Conservation (phyloP, 2,888 invertebrate genomes). For the Lagria hirta region DNA sequence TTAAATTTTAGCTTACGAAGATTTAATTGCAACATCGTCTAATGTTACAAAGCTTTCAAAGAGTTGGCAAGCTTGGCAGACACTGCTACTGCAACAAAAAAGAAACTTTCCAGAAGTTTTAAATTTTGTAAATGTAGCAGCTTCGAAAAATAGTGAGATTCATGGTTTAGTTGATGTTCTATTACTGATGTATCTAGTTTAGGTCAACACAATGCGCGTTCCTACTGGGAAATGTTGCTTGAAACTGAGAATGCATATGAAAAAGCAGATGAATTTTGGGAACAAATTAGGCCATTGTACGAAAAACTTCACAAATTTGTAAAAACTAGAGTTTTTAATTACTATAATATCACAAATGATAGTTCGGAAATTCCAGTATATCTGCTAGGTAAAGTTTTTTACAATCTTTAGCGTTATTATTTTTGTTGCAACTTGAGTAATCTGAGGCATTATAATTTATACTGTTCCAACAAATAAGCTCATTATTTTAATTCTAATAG, state of each 20-base stretch:
- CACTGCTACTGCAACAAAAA: constrained; percentile 25
- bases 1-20: constrained; percentile 31
- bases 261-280: constrained; percentile 60
- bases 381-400: constrained; percentile 58
- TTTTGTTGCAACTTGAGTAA: not conserved
- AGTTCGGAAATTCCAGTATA: constrained; percentile 55
- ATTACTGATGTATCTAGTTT: constrained; percentile 25
- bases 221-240: constrained; percentile 60
- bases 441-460: too few species aligned
- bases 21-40: constrained; percentile 34
- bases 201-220: constrained; percentile 55
- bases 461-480: too few species aligned
- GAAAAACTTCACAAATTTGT: constrained; percentile 60
- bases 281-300: constrained; percentile 59
- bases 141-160: constrained; percentile 39
- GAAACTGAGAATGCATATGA: constrained; percentile 59
- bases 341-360: constrained; percentile 53
- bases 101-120: constrained; percentile 36
- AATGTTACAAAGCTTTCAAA: constrained; percentile 33
- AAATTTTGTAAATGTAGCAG: constrained; percentile 38
- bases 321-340: constrained; percentile 54
- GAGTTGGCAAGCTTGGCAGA: constrained; percentile 43
- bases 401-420: not conserved
- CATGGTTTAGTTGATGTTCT: constrained; percentile 1
- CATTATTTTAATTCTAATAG: too few species aligned